phyloP scores from a whole-genome alignment of 2,888 invertebrate genomes.

The Lasioglossum leucozonium region DNA sequence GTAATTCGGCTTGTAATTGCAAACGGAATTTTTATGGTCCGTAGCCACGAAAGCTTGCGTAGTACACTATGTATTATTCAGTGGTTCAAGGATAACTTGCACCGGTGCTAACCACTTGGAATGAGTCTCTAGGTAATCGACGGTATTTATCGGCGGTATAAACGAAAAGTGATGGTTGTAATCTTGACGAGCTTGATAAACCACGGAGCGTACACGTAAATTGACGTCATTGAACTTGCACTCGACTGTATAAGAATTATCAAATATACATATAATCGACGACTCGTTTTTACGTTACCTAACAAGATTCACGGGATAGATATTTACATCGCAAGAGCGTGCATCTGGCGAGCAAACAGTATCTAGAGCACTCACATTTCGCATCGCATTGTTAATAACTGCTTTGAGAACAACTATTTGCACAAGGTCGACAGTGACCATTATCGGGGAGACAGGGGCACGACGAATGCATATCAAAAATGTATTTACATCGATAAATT shows the following conservation, averaged over 20 bases:
- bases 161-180: neutral
- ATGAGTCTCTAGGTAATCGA: neutral
- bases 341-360: neutral
- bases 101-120: neutral
- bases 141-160: neutral
- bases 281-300: neutral
- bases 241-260: constrained; percentile 1
- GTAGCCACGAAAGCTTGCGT: neutral
- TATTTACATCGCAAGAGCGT: neutral
- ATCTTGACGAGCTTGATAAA: neutral
- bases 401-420: neutral
- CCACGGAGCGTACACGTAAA: neutral
- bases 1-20: neutral
- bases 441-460: neutral
- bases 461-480: neutral
- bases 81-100: neutral
- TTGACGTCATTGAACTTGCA: constrained; percentile 26
- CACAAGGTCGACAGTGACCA: neutral
- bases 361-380: neutral
- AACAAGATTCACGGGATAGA: neutral
- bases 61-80: neutral
- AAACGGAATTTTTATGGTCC: neutral
- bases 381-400: neutral
- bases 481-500: too few species aligned
- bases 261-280: neutral